Conservation (phyloP, 2,113 vertebrate species). For the Corythoichthys intestinalis region DNA sequence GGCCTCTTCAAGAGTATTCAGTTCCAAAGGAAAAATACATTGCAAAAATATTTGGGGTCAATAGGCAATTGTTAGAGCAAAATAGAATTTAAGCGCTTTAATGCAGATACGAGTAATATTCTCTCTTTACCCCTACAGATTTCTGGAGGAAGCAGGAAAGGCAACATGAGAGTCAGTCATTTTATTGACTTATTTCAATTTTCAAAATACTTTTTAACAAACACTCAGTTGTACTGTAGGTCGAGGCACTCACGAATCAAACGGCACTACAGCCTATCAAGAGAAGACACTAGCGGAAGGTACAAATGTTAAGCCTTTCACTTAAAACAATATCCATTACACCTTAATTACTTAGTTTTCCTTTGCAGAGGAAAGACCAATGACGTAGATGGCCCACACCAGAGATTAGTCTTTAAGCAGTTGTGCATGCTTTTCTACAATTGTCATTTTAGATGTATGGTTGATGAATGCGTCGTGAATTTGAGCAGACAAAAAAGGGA, state of each 20-base stretch:
- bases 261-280: background rate
- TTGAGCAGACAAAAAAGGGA: background rate
- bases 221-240: background rate
- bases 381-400: background rate
- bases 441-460: background rate
- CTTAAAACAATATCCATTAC: background rate
- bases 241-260: background rate
- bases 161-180: constrained; percentile 18
- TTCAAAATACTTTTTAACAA: background rate
- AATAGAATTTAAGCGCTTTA: background rate
- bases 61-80: background rate
- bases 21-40: background rate
- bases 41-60: background rate
- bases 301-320: background rate
- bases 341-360: background rate
- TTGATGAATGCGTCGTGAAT: background rate
- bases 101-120: background rate
- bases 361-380: constrained; percentile 18
- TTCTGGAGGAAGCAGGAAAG: constrained; percentile 37
- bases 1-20: background rate
- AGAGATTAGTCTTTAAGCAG: background rate
- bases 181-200: too few species aligned
- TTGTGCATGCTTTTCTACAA: background rate
- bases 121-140: constrained; percentile 20
- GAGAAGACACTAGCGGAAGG: background rate